Evolutionary conservation across 2,113 vertebrate species (phyloP).

Genomic region (Laterallus jamaicensis): DNA sequence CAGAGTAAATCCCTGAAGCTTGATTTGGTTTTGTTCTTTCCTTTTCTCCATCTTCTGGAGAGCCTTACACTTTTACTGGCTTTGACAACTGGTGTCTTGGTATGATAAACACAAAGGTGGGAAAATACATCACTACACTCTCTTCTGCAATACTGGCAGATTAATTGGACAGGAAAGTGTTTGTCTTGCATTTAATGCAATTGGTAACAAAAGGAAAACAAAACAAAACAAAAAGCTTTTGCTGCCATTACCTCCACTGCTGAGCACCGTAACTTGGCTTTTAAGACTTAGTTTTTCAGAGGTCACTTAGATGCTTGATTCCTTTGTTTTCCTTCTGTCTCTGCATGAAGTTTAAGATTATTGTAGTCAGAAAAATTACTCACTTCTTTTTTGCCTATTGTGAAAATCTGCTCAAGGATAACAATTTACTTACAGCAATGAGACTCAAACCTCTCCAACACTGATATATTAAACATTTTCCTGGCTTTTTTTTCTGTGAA

Average conservation of each 20-base stretch:
- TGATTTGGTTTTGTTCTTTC: slow-evolving; percentile 6
- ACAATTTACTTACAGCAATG: neutral
- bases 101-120: neutral
- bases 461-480: neutral
- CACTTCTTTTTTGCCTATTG: neutral
- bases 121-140: neutral
- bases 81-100: neutral
- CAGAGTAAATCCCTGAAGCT: neutral
- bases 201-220: neutral
- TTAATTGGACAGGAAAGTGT: neutral
- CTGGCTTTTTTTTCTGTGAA: neutral
- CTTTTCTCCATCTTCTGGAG: neutral
- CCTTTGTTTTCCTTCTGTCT: neutral
- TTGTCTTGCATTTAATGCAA: neutral
- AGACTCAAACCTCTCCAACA: neutral
- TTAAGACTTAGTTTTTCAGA: neutral
- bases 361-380: neutral
- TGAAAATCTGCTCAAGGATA: neutral
- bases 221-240: neutral
- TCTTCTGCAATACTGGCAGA: neutral
- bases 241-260: neutral
- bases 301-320: neutral
- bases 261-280: neutral
- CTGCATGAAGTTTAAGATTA: neutral
- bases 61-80: neutral